Evolutionary conservation across 2,888 invertebrate genomes (phyloP).

Genomic region (Brenthis daphne): DNA sequence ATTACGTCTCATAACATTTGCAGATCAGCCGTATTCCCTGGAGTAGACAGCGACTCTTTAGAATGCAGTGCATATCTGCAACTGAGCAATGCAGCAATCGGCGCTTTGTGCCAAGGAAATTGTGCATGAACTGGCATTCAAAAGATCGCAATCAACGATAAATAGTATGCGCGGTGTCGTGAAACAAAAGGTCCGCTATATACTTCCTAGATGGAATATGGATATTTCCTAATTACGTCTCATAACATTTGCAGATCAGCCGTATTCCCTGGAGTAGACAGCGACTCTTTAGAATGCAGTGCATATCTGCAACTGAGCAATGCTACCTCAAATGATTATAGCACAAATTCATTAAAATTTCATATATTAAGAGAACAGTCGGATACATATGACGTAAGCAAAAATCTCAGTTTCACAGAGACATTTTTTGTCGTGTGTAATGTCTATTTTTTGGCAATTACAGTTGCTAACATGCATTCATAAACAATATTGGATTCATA

Average conservation of each 20-base stretch:
- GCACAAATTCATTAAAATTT: slow-evolving; percentile 1
- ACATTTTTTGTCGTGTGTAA: no score
- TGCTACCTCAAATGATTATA: slow-evolving; percentile 16
- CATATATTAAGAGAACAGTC: not conserved
- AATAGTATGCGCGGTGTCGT: slow-evolving; percentile 28
- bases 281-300: slow-evolving; percentile 36
- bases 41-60: slow-evolving; percentile 26
- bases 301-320: slow-evolving; percentile 33
- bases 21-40: slow-evolving; percentile 1
- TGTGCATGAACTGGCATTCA: slow-evolving; percentile 36
- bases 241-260: slow-evolving; percentile 3
- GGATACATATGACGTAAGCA: not conserved
- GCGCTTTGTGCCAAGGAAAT: slow-evolving; percentile 39
- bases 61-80: slow-evolving; percentile 36
- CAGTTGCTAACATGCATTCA: no score
- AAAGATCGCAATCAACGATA: slow-evolving; percentile 35
- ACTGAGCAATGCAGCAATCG: slow-evolving; percentile 34
- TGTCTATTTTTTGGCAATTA: no score
- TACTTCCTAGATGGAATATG: not conserved
- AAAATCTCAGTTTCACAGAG: not conserved
- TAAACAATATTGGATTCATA: no score
- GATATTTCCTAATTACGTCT: slow-evolving; percentile 7
- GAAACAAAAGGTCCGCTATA: slow-evolving; percentile 27
- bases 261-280: slow-evolving; percentile 5
- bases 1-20: slow-evolving; percentile 8